Evolutionary conservation across 2,888 invertebrate genomes (phyloP), one percentile per base, ranked within the genome.

Genomic region (Trissoscelio sp.): DNA sequence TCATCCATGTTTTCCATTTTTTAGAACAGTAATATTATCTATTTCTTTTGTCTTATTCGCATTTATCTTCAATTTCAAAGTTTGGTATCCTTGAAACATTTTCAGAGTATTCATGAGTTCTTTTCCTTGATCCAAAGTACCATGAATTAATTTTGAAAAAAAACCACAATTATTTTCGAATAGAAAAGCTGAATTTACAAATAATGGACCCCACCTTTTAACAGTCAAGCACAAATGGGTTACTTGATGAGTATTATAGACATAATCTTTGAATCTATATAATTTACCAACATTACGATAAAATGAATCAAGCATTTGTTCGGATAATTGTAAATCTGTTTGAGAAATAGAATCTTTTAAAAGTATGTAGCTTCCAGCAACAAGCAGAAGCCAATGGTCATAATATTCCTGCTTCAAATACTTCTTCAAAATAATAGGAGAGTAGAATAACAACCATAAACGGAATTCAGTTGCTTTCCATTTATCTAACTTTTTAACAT

Each of bases 151-250:
- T 64, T 48, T 64, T 16, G 46, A 64, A 1, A 46, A 48, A 34
- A 64, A 64, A 14, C 64, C 64, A 9, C 34, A 31, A 14, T 48
- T 46, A 48, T 64, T 64, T 64, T 64, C 64, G 44, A 31, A 64
- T 2, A 48, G 12, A 48, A 64, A 64, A 0, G 48, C 64, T 9
- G 48, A 64, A 24, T 46, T 48, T 48, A 34, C 31, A 34, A 34
- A 48, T 24, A 64, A 22, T 6, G 64, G 64, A 9, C 46, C 64
- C 64, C 48, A 64, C 34, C 64, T 20, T 48, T 24, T 5, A 16
- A 64, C 64, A 31, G 48, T 64, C 12, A 48, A 48, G 7, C 14
- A 20, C 11, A 64, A 14, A 48, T 64, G 64, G 11, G 48, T 7
- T 11, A 48, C 34, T n/a, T 42, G 39, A 11, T 64, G 46, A 5